Conservation (phyloP, 1,140 invertebrate species). For the Anastrepha obliqua region DNA sequence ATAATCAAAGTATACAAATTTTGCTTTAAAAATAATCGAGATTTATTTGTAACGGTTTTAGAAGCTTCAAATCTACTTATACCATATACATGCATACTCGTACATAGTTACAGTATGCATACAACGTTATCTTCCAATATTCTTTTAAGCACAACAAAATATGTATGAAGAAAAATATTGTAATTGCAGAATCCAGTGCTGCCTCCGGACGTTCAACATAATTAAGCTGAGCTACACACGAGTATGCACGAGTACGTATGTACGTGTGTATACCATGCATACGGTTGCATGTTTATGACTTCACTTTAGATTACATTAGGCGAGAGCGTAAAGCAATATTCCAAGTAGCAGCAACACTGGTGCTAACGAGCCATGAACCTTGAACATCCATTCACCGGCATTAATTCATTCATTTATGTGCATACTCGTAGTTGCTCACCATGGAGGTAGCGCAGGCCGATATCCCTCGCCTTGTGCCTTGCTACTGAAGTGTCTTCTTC, state of each 20-base stretch:
- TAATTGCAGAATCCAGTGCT: no score
- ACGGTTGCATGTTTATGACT: background rate
- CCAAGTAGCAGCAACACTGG: no score
- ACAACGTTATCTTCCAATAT: slow-evolving; percentile 15
- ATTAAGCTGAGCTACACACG: background rate
- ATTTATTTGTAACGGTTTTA: no score
- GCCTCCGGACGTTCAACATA: background rate
- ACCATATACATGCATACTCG: no score
- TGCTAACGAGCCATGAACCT: background rate
- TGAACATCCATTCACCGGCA: background rate
- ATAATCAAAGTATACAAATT: no score
- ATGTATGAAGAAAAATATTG: background rate
- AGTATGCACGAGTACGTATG: background rate
- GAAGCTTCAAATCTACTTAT: no score
- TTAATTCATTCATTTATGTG: slow-evolving; percentile 32
- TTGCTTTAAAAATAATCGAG: no score
- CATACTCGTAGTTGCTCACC: background rate
- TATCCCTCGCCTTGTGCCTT: background rate
- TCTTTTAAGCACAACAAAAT: background rate
- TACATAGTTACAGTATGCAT: no score
- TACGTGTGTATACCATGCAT: background rate
- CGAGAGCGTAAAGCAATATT: background rate
- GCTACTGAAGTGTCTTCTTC: slow-evolving; percentile 32
- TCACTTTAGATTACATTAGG: slow-evolving; percentile 17
- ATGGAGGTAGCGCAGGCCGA: background rate